A percentile compares a stretch with the other conserved stretches of the same genome.
phyloP scores from a whole-genome alignment of 1,140 invertebrate species.

The Drosophila sp. region DNA sequence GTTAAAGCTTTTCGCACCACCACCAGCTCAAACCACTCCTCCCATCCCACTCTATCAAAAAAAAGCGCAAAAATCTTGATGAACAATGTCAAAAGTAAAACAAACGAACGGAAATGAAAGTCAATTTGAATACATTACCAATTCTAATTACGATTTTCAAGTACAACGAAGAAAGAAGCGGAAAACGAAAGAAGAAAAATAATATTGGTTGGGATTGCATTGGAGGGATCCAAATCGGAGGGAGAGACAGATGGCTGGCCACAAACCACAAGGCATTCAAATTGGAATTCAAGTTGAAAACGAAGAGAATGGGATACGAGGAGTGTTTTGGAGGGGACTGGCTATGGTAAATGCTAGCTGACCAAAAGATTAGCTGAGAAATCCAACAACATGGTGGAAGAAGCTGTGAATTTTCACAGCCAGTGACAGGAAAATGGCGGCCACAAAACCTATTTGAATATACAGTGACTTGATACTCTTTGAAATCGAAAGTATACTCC shows the following conservation, averaged over 20 bases:
- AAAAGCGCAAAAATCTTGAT: conserved; percentile 61
- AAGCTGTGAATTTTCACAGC: conserved; percentile 78
- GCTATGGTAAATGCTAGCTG: conserved; percentile 47
- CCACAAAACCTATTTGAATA: conserved; percentile 75
- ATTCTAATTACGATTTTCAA: conserved; percentile 83
- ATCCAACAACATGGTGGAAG: conserved; percentile 24
- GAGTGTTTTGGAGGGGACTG: too few species aligned
- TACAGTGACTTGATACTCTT: conserved; percentile 21
- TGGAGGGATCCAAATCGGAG: conserved; percentile 8
- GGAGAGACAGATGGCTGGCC: conserved; percentile 36
- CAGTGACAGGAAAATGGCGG: conserved; percentile 76
- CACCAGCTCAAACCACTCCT: neutral
- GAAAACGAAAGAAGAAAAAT: conserved; percentile 64
- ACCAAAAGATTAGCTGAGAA: conserved; percentile 73
- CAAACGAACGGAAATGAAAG: conserved; percentile 78
- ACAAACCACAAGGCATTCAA: conserved; percentile 76
- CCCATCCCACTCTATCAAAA: neutral
- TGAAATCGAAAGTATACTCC: conserved; percentile 5
- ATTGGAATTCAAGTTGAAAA: conserved; percentile 77
- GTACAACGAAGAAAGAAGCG: conserved; percentile 57
- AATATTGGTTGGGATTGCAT: conserved; percentile 64
- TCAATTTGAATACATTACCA: conserved; percentile 83
- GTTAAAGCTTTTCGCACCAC: conserved; percentile 21
- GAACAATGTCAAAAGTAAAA: conserved; percentile 54
- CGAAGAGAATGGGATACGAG: conserved; percentile 29